Evolutionary conservation across 2,113 vertebrate genomes (phyloP).

Genomic region (Manacus vitellinus): DNA sequence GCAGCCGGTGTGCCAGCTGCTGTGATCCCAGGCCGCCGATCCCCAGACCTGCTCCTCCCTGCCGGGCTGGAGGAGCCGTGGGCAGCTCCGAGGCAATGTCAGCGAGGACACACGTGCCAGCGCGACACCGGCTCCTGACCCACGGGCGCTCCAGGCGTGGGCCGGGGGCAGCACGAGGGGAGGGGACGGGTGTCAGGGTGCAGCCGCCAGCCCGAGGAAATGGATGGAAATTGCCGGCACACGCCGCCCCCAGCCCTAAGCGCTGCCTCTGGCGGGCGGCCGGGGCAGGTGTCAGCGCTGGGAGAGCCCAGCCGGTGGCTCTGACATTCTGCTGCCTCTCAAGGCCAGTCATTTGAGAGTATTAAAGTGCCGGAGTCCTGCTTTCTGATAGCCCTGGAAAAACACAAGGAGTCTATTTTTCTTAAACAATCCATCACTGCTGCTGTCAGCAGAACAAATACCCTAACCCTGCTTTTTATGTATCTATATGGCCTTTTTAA

Average conservation of each 20-base stretch:
- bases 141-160: background rate
- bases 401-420: conserved; percentile 71
- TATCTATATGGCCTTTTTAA: conserved; percentile 47
- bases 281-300: conserved; percentile 28
- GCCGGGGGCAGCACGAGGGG: background rate
- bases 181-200: background rate
- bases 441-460: conserved; percentile 78
- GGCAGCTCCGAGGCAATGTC: background rate
- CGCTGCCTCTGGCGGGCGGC: background rate
- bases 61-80: accelerated
- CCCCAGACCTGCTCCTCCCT: background rate
- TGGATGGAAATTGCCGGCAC: conserved; percentile 19
- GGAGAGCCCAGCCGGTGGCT: background rate
- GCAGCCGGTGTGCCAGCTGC: background rate
- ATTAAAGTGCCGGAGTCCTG: conserved; percentile 69
- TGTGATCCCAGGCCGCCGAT: accelerated
- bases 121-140: accelerated
- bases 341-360: conserved; percentile 70
- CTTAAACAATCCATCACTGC: conserved; percentile 76
- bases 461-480: conserved; percentile 63
- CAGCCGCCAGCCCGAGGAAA: background rate
- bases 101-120: background rate
- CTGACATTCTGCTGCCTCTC: conserved; percentile 64
- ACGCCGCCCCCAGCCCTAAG: background rate
- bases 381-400: conserved; percentile 69